Evolutionary conservation across 2,888 invertebrate species (phyloP), one percentile per base, ranked within the genome.

Genomic region (Plagiodera versicolora): DNA sequence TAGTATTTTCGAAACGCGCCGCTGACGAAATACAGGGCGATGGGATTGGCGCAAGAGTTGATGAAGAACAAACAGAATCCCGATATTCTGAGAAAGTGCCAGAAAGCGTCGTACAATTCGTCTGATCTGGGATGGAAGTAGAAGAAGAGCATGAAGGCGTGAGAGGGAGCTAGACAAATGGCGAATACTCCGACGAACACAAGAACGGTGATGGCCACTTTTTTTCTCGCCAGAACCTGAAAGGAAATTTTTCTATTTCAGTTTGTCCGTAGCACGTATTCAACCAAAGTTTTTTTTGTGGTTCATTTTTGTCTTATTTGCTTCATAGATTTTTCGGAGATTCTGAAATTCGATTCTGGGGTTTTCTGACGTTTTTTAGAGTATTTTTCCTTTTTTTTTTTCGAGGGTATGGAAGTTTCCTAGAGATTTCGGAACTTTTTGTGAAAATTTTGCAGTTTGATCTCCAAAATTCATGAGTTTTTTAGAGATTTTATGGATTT

Each of bases 161-260:
- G 93, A 72, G 88, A 88, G 0, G 94, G 94, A 65, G 94, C 85
- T 78, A 94, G 94, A 75, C 94, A 95, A 19, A 92, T 81, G 74
- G 93, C 91, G 81, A 95, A 95, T 28, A 96, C 91, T 56, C 94
- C 84, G 32, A 95, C 94, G 79, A 96, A 95, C 16, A 93, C 88
- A 44, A 96, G 85, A n/a, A 96, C 95, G 85, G 95, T 94, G 72
- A 94, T 89, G 11, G 94, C 93, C n/a, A 94, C 92, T 75, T 91
- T 88, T 66, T 88, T 87, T 67, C 89, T 81, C 0, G 89, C 89
- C 51, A 85, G 84, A 20, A 89, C 88, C 77, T 90, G 87, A 47
- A 78, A 78, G n/a, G 61, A 61, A 58, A 61, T 56, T 6, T 10
- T 6, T 6, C 11, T 5, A 14, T 44, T n/a, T 8, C 1, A 44